phyloP scores from a whole-genome alignment of 2,113 vertebrate genomes.

The Hucho hucho region DNA sequence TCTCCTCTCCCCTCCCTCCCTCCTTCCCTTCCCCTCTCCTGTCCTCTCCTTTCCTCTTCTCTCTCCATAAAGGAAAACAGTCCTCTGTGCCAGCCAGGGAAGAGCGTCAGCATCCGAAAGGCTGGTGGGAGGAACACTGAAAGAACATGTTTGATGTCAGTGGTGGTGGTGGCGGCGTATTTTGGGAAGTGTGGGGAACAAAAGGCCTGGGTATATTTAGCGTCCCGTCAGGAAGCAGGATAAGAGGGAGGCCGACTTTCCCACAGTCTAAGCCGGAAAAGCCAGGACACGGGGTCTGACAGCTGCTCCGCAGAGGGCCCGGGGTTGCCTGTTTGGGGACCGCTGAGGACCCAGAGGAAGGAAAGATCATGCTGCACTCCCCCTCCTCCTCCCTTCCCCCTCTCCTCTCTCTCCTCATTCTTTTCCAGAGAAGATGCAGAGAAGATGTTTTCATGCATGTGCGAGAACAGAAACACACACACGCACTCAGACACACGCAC shows the following conservation, averaged over 20 bases:
- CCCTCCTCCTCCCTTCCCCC: neutral
- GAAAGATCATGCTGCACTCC: slow-evolving; percentile 56
- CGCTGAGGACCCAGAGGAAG: slow-evolving; percentile 57
- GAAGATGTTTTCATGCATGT: no score
- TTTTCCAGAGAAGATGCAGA: neutral
- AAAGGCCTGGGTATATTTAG: slow-evolving; percentile 60
- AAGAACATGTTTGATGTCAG: slow-evolving; percentile 68
- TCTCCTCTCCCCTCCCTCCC: neutral
- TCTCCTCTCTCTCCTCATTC: neutral
- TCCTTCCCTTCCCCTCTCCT: slow-evolving; percentile 12
- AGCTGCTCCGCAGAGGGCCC: slow-evolving; percentile 59
- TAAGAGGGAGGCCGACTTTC: slow-evolving; percentile 62
- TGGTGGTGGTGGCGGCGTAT: slow-evolving; percentile 43
- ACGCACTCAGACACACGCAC: slow-evolving; percentile 18
- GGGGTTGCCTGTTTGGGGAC: slow-evolving; percentile 42
- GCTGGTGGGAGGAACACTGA: slow-evolving; percentile 55
- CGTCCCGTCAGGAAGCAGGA: slow-evolving; percentile 45
- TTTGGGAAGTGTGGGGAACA: slow-evolving; percentile 50
- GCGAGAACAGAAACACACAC: neutral
- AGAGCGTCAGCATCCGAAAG: slow-evolving; percentile 48
- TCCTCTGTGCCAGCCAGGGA: slow-evolving; percentile 34
- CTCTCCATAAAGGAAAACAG: slow-evolving; percentile 40
- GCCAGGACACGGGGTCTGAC: slow-evolving; percentile 66
- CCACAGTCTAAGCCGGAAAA: slow-evolving; percentile 71
- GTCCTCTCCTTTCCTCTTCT: slow-evolving; percentile 5